Conservation (phyloP, 2,113 vertebrate genomes). For the Thalassarche chlororhynchos region DNA sequence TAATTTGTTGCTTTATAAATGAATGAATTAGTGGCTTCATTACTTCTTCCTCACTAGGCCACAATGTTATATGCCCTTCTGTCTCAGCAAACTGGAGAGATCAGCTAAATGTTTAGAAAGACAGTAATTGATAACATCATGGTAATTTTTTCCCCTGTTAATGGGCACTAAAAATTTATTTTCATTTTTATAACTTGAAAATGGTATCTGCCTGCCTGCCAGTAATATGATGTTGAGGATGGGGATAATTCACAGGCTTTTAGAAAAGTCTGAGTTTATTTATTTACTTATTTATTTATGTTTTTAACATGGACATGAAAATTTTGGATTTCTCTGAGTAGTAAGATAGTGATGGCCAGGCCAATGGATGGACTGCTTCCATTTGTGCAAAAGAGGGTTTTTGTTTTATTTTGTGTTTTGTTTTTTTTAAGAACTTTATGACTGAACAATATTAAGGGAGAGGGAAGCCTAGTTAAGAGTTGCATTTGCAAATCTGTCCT, state of each 20-base stretch:
- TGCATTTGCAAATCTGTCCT: neutral
- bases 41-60: neutral
- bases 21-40: constrained; percentile 13
- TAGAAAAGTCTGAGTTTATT: neutral
- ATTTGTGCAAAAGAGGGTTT: neutral
- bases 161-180: constrained; percentile 33
- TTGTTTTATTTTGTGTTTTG: neutral
- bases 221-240: neutral
- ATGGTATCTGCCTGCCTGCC: neutral
- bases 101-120: constrained; percentile 47
- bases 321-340: neutral
- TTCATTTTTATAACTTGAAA: constrained; percentile 42
- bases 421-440: neutral
- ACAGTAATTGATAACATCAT: constrained; percentile 29
- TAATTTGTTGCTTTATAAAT: constrained; percentile 38
- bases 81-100: constrained; percentile 23
- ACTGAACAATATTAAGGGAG: neutral
- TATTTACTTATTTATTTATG: too few species aligned
- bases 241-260: neutral
- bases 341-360: neutral
- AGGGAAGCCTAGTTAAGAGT: neutral
- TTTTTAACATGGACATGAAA: neutral
- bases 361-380: neutral
- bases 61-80: constrained; percentile 2
- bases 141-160: neutral